These are phyloP conservation scores for Erpornis zantholeuca DNA, from an alignment of 2,113 vertebrate species.

Conservation along the genomic window DNA sequence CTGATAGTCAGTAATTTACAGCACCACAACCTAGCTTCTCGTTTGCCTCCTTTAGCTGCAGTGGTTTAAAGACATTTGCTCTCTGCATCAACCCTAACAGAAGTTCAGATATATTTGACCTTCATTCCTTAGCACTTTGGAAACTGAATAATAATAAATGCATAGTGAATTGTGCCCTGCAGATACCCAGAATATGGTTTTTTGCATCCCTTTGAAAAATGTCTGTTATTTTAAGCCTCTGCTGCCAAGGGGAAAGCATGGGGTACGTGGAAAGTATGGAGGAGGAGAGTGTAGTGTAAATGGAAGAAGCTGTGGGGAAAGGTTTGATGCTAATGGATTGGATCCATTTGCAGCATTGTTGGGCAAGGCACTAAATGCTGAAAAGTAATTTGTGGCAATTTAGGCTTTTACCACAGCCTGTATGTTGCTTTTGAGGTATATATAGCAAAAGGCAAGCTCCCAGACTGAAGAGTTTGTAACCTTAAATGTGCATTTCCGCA, in stretches of 20 bases:
- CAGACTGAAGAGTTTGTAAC: not conserved
- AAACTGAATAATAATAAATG: not conserved
- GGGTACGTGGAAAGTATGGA: not conserved
- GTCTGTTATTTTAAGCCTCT: not conserved
- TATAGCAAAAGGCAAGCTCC: not conserved
- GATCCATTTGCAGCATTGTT: not conserved
- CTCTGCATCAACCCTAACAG: not conserved
- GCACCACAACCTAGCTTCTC: not conserved
- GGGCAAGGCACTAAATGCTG: not conserved
- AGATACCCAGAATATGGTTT: not conserved
- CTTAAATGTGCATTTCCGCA: not conserved
- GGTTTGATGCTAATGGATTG: not conserved
- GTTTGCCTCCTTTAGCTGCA: not conserved
- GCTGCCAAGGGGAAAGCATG: not conserved
- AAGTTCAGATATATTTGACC: not conserved
- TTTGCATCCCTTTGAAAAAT: not conserved
- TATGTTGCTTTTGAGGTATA: not conserved
- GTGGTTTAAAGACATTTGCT: not conserved
- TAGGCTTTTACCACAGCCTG: not conserved
- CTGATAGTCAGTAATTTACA: not conserved
- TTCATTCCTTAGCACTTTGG: not conserved
- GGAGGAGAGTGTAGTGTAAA: not conserved
- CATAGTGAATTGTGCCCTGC: not conserved
- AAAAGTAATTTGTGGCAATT: not conserved
- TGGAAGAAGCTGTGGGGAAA: not conserved